These are phyloP conservation scores for Cerceris rybyensis DNA, from an alignment of 2,888 invertebrate genomes.

Conservation along the genomic window DNA sequence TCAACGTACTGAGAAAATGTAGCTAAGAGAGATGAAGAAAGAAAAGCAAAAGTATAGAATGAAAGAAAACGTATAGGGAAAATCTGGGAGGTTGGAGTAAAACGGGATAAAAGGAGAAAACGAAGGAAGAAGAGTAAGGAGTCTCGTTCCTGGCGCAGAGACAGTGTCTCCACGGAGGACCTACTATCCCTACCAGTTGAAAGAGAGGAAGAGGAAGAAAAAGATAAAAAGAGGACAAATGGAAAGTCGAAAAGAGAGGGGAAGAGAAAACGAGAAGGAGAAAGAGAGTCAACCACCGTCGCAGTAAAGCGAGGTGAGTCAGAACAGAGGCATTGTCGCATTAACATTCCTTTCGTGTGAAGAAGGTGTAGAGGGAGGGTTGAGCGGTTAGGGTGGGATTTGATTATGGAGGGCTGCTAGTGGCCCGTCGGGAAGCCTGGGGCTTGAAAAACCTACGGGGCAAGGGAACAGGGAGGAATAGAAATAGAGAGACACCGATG, in stretches of 20 bases:
- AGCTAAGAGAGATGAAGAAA: constrained; percentile 5
- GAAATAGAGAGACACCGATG: constrained; percentile 40
- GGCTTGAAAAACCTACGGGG: constrained; percentile 41
- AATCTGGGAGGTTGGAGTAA: constrained; percentile 60
- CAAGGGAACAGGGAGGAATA: constrained; percentile 36
- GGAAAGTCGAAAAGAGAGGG: constrained; percentile 23
- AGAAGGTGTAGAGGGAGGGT: constrained; percentile 72
- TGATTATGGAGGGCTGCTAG: constrained; percentile 79
- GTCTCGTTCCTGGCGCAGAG: constrained; percentile 49
- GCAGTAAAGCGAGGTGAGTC: constrained; percentile 71
- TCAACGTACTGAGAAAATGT: background rate
- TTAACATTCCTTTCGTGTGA: constrained; percentile 82
- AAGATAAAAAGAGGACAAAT: constrained; percentile 27
- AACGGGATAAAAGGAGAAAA: constrained; percentile 60
- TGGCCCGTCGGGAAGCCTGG: constrained; percentile 57
- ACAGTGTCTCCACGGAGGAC: constrained; percentile 43
- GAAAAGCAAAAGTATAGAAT: background rate
- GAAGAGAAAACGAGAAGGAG: constrained; percentile 24
- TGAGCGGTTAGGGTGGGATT: constrained; percentile 80
- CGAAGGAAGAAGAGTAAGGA: background rate
- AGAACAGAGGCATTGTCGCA: constrained; percentile 80
- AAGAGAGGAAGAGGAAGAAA: constrained; percentile 4
- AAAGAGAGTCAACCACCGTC: constrained; percentile 33
- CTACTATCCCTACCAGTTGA: constrained; percentile 15
- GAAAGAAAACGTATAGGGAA: constrained; percentile 3